A percentile compares a stretch with the other conserved stretches of the same genome.
Conservation (phyloP, 2,113 vertebrate species). For the Actinemys pallida region DNA sequence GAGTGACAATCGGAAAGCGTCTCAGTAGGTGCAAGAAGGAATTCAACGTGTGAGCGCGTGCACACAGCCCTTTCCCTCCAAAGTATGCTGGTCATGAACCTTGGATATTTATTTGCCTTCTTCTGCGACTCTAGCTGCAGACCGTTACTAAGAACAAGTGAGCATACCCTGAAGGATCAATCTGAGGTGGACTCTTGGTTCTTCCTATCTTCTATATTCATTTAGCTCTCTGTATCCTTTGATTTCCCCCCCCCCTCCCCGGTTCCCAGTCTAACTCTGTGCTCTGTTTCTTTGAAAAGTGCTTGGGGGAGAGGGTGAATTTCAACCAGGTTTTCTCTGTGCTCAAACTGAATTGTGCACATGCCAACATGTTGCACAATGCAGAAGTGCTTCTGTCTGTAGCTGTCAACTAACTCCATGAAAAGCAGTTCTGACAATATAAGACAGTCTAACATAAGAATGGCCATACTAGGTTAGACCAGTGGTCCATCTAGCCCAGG, state of each 20-base stretch:
- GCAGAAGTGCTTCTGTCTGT: not conserved
- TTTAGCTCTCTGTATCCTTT: not conserved
- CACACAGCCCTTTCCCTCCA: not conserved
- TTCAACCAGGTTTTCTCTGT: not conserved
- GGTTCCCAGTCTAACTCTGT: not conserved
- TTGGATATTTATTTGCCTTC: not conserved
- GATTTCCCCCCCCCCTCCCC: rapidly evolving
- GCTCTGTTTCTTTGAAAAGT: not conserved
- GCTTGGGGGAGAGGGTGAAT: not conserved
- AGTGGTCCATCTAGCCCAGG: not conserved
- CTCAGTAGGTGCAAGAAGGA: not conserved
- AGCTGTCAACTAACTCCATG: not conserved
- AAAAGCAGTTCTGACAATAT: not conserved
- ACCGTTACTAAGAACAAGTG: rapidly evolving
- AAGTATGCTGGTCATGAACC: not conserved
- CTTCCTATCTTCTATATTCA: not conserved
- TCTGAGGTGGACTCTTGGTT: not conserved
- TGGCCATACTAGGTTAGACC: not conserved
- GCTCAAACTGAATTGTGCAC: not conserved
- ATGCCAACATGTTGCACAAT: not conserved
- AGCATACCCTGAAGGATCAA: not conserved
- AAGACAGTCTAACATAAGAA: not conserved
- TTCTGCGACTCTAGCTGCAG: not conserved
- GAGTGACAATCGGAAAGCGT: not conserved
- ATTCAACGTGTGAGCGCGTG: rapidly evolving